A percentile compares a stretch with the other conserved stretches of the same genome.
Conservation (phyloP, 2,113 vertebrate species). For the Thunnus maccoyii region DNA sequence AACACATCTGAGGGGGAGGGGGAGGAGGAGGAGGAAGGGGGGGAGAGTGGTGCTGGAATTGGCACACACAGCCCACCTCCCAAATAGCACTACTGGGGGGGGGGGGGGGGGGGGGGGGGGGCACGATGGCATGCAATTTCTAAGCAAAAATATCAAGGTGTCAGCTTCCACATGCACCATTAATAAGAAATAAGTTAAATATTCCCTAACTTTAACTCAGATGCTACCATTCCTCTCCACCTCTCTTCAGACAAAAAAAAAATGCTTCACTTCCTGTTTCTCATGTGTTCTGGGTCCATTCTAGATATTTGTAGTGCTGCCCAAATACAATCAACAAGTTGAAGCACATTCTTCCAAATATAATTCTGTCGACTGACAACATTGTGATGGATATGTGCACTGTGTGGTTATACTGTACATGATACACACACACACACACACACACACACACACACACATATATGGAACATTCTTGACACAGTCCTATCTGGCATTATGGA, state of each 20-base stretch:
- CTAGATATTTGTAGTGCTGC: constrained; percentile 10
- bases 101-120: constrained; percentile 30
- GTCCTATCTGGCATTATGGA: constrained; percentile 36
- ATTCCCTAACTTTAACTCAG: constrained; percentile 30
- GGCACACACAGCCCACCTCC: constrained; percentile 54
- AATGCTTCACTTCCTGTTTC: constrained; percentile 37
- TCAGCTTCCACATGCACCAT: constrained; percentile 69
- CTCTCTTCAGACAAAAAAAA: not conserved
- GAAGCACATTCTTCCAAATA: constrained; percentile 44
- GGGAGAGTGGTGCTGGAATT: constrained; percentile 51
- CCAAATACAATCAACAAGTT: constrained; percentile 62
- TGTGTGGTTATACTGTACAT: constrained; percentile 53
- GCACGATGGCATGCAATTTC: constrained; percentile 73
- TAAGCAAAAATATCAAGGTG: constrained; percentile 54
- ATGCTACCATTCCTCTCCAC: constrained; percentile 42
- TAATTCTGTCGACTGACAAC: constrained; percentile 55
- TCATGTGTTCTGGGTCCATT: constrained; percentile 26
- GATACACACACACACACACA: constrained; percentile 43
- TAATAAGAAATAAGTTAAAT: constrained; percentile 48
- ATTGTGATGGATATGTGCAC: constrained; percentile 52
- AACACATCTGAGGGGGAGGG: constrained; percentile 33
- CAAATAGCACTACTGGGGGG: constrained; percentile 47
- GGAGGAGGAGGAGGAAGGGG: too few relatives aligned
- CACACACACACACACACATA: not conserved
- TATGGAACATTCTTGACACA: constrained; percentile 60